These are phyloP conservation scores for Steromphala cineraria DNA, from an alignment of 2,888 invertebrate genomes.

Conservation along the genomic window DNA sequence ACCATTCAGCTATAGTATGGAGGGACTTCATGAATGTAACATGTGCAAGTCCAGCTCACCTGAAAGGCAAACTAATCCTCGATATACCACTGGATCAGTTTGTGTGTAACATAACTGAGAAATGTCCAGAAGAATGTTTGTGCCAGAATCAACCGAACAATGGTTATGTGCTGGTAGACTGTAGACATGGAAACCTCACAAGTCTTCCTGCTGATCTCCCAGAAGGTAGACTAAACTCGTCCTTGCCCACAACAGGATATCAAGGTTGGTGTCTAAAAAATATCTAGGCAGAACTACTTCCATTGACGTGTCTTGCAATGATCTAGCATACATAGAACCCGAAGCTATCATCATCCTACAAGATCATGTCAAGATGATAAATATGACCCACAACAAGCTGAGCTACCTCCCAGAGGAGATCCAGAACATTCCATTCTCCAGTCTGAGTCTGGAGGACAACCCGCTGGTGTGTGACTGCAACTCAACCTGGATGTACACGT, in stretches of 20 bases:
- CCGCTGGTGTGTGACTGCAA: neutral
- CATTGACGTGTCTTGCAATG: neutral
- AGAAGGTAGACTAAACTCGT: neutral
- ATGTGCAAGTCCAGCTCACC: neutral
- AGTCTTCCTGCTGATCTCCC: neutral
- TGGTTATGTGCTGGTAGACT: neutral
- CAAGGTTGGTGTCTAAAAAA: neutral
- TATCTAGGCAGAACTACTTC: neutral
- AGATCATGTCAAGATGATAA: neutral
- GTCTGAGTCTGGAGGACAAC: neutral
- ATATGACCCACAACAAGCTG: neutral
- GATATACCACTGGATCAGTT: neutral
- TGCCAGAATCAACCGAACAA: neutral
- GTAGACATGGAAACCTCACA: neutral
- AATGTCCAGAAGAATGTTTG: neutral
- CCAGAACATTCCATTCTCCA: neutral
- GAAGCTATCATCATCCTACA: neutral
- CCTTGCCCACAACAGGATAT: neutral
- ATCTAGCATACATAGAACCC: neutral
- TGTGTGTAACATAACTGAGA: neutral
- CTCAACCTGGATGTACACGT: neutral
- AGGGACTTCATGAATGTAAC: neutral
- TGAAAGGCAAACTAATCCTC: neutral
- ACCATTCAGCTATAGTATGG: neutral
- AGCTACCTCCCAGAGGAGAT: neutral